A percentile compares a stretch with the other conserved stretches of the same genome.
Conservation (phyloP, 2,797 vertebrate species). For the Halcyon smyrnensis region DNA sequence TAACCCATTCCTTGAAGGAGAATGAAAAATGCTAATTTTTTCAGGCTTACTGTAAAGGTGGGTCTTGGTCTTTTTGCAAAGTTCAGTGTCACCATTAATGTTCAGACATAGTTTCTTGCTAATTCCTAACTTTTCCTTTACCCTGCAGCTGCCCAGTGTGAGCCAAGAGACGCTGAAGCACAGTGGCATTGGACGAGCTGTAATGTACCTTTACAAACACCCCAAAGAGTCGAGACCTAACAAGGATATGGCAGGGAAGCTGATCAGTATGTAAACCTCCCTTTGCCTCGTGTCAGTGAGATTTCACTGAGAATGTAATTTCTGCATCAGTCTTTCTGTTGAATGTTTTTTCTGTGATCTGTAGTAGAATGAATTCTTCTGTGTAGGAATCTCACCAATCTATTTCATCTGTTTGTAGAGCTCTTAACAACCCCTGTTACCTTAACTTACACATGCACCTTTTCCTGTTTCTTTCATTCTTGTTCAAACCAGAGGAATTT, state of each 20-base stretch:
- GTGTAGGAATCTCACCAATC: neutral
- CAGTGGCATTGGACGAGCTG: conserved; percentile 94
- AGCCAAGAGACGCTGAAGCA: conserved; percentile 98
- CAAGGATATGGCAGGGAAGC: conserved; percentile 97
- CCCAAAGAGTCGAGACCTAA: conserved; percentile 94
- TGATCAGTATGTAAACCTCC: conserved; percentile 89
- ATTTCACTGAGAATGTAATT: neutral
- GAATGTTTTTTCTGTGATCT: neutral
- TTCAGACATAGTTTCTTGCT: neutral
- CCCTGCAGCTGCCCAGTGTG: conserved; percentile 90
- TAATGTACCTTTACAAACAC: conserved; percentile 99
- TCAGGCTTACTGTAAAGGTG: neutral
- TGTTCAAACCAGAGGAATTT: neutral
- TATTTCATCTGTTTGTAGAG: neutral
- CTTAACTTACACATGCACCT: neutral
- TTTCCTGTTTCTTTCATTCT: neutral
- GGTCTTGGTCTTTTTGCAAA: neutral
- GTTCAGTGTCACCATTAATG: neutral
- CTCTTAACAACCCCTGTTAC: neutral
- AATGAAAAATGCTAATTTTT: neutral
- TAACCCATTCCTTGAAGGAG: neutral
- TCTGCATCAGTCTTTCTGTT: neutral
- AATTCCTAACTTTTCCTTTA: neutral
- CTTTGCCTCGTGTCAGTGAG: neutral
- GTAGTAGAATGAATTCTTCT: neutral